phyloP scores from a whole-genome alignment of 1,140 invertebrate species.

The Zaprionus capensis region DNA sequence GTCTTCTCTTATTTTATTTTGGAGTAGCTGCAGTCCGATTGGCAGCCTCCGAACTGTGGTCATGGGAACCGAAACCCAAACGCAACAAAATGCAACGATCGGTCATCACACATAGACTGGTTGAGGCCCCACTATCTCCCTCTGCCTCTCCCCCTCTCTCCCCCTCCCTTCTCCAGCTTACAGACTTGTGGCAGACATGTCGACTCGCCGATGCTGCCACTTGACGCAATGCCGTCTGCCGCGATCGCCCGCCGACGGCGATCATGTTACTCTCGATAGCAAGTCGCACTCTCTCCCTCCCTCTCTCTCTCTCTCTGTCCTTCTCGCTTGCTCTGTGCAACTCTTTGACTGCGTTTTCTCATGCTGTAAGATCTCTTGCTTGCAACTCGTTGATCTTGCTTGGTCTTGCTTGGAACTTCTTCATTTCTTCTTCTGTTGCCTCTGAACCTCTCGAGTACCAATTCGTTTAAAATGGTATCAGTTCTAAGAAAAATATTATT shows the following conservation, averaged over 20 bases:
- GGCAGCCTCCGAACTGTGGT: conserved; percentile 41
- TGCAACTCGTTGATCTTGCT: conserved; percentile 24
- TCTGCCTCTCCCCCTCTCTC: neutral
- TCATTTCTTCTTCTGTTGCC: conserved; percentile 61
- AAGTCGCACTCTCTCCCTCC: neutral
- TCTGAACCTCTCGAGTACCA: conserved; percentile 65
- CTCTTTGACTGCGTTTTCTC: conserved; percentile 54
- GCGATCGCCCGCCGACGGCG: conserved; percentile 46
- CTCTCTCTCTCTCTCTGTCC: neutral
- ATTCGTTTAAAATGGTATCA: conserved; percentile 84
- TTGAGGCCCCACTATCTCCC: neutral
- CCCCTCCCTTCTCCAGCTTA: neutral
- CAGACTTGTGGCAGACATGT: conserved; percentile 74
- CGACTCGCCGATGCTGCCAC: conserved; percentile 73
- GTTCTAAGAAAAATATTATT: conserved; percentile 83
- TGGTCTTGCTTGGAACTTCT: conserved; percentile 55
- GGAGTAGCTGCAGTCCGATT: conserved; percentile 55
- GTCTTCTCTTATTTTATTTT: conserved; percentile 19
- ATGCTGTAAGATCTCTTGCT: conserved; percentile 26
- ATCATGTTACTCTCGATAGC: conserved; percentile 49
- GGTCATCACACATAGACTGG: neutral
- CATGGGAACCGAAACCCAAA: conserved; percentile 35
- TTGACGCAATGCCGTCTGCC: conserved; percentile 69
- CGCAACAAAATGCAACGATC: conserved; percentile 12
- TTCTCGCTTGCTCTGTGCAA: neutral